Conservation (phyloP, 2,113 vertebrate species). For the Ceratotherium simum region DNA sequence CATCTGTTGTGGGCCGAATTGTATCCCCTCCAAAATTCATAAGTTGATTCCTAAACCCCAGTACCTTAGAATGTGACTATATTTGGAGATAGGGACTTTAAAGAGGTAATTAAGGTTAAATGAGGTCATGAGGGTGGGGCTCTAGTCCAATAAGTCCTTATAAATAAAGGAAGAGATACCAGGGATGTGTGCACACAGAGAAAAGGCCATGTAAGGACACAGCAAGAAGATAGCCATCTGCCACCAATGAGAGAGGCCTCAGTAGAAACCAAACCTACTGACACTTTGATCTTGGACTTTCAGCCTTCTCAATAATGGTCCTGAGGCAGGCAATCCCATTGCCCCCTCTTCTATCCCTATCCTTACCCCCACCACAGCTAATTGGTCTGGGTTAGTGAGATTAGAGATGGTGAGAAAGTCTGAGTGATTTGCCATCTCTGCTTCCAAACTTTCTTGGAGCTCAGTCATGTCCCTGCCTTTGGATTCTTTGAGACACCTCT, state of each 20-base stretch:
- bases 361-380: not conserved
- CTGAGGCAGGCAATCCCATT: not conserved
- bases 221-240: not conserved
- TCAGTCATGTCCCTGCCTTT: not conserved
- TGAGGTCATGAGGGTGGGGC: not conserved
- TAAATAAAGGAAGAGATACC: not conserved
- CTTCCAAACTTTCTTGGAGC: not conserved
- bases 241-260: too few relatives aligned
- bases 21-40: not conserved
- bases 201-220: not conserved
- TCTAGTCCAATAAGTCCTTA: not conserved
- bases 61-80: not conserved
- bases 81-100: not conserved
- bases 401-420: not conserved
- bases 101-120: not conserved
- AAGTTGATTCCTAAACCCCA: not conserved
- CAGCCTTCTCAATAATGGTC: not conserved
- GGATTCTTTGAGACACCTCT: not conserved
- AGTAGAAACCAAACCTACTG: not conserved
- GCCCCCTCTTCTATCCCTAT: rapidly evolving
- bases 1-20: not conserved
- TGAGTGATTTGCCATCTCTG: not conserved
- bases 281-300: not conserved
- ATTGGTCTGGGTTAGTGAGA: not conserved
- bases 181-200: not conserved